These are phyloP conservation scores for Teleopsis dalmanni DNA, from an alignment of 1,140 invertebrate genomes.

Conservation along the genomic window DNA sequence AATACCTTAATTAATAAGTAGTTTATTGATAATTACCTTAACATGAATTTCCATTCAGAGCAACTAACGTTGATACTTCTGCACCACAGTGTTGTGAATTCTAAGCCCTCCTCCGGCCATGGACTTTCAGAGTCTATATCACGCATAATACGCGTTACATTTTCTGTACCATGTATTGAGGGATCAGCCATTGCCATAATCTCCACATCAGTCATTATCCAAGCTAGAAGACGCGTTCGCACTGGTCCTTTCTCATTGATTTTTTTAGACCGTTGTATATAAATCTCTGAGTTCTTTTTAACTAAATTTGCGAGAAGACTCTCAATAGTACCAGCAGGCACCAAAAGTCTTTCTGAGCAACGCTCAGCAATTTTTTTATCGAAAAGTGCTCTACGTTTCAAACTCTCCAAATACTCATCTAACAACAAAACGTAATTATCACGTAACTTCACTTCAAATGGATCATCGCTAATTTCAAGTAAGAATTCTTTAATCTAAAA, in stretches of 20 bases:
- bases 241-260: conserved; percentile 64
- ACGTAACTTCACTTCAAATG: conserved; percentile 92
- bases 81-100: conserved; percentile 91
- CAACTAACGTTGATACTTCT: conserved; percentile 73
- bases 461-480: conserved; percentile 93
- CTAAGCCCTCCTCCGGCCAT: conserved; percentile 83
- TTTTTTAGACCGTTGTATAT: conserved; percentile 82
- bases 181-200: conserved; percentile 82
- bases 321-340: conserved; percentile 81
- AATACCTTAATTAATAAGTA: not conserved
- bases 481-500: conserved; percentile 68
- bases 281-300: conserved; percentile 89
- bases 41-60: conserved; percentile 74
- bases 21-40: too few species aligned
- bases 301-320: conserved; percentile 78
- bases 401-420: conserved; percentile 92
- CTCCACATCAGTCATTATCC: conserved; percentile 70
- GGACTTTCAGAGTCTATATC: conserved; percentile 79
- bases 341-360: too few species aligned
- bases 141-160: conserved; percentile 63
- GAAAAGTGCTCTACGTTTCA: conserved; percentile 83
- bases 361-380: conserved; percentile 68
- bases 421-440: conserved; percentile 94
- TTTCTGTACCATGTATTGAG: conserved; percentile 74
- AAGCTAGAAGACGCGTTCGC: conserved; percentile 70